These are phyloP conservation scores for Caenorhabditis tropicalis DNA, from an alignment of 1,140 invertebrate genomes.

Conservation along the genomic window DNA sequence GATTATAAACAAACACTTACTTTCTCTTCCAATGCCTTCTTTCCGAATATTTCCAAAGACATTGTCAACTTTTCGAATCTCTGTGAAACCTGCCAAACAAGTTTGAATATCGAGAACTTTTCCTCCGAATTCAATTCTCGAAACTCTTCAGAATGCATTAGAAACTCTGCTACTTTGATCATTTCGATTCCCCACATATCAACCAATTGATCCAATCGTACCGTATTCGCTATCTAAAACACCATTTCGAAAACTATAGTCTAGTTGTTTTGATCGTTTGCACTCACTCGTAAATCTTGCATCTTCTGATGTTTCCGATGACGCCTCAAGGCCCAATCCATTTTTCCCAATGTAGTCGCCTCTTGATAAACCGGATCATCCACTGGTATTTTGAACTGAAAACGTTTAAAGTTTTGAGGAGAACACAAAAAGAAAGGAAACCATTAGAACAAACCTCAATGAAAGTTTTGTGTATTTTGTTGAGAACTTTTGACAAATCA, in stretches of 20 bases:
- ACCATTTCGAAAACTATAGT: not conserved
- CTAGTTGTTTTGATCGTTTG: not conserved
- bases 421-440: not conserved
- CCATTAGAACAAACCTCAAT: not conserved
- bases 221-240: not conserved
- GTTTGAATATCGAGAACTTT: slow-evolving; percentile 23
- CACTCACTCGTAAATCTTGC: slow-evolving; percentile 6
- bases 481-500: not conserved
- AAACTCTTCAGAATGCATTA: slow-evolving; percentile 22
- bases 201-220: slow-evolving; percentile 26
- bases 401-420: not conserved
- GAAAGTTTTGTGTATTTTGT: slow-evolving; percentile 34
- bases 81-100: slow-evolving; percentile 12
- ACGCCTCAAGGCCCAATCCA: slow-evolving; percentile 36
- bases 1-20: not conserved
- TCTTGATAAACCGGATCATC: slow-evolving; percentile 29
- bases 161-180: slow-evolving; percentile 4
- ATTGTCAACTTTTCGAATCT: slow-evolving; percentile 27
- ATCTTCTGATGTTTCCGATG: slow-evolving; percentile 23
- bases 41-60: slow-evolving; percentile 35
- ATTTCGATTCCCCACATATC: slow-evolving; percentile 27
- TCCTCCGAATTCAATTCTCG: not conserved
- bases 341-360: not conserved
- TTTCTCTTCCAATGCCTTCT: not conserved
- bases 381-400: slow-evolving; percentile 24